Percentiles rank a stretch among this genome's conserved stretches.
Evolutionary conservation across 2,888 invertebrate genomes (phyloP).

Genomic region (Hyppa rectilinea): DNA sequence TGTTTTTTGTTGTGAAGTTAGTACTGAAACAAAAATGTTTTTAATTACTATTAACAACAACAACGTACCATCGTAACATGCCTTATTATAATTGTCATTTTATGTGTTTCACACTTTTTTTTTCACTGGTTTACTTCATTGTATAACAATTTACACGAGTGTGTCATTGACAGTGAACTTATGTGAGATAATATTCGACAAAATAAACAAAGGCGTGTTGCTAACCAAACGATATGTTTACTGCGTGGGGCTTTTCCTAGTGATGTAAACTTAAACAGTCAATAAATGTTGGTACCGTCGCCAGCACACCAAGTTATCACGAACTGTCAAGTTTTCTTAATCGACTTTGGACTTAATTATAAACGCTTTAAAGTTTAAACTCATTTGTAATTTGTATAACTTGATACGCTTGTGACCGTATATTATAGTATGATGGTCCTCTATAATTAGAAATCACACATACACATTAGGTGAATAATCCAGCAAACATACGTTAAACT

Average conservation of each 20-base stretch:
- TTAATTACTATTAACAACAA: not conserved
- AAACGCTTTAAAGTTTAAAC: no score
- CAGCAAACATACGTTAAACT: no score
- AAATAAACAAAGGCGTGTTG: slow-evolving; percentile 27
- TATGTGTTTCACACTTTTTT: not conserved
- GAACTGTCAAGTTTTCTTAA: no score
- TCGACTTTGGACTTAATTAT: no score
- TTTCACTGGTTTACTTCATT: not conserved
- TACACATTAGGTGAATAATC: no score
- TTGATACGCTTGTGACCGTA: no score
- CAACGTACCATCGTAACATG: not conserved
- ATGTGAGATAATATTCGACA: slow-evolving; percentile 32
- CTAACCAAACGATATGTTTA: slow-evolving; percentile 23
- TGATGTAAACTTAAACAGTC: slow-evolving; percentile 27
- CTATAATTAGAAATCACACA: slow-evolving; percentile 18
- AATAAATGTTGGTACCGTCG: no score
- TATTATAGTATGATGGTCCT: not conserved
- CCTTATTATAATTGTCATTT: not conserved
- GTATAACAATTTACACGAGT: not conserved
- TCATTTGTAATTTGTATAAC: no score
- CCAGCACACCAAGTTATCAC: no score
- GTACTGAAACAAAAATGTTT: no score
- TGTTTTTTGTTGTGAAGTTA: no score
- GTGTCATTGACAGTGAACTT: slow-evolving; percentile 48
- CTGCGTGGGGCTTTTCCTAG: slow-evolving; percentile 13